Conservation (phyloP, 1,140 invertebrate species). For the Daktulosphaira vitifoliae region DNA sequence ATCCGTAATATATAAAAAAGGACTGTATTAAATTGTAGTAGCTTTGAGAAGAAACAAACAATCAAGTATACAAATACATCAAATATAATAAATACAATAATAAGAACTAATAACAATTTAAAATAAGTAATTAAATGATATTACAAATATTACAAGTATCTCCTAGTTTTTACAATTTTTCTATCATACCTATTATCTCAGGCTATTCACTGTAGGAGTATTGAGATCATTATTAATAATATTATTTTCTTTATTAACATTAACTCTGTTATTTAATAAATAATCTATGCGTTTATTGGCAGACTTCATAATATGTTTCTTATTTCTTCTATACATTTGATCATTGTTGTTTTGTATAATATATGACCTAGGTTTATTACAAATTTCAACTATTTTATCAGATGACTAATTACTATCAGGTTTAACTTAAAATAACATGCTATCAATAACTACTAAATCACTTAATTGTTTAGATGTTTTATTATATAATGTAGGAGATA, state of each 20-base stretch:
- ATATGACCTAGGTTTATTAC: neutral
- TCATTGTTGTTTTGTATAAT: neutral
- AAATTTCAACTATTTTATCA: neutral
- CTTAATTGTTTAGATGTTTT: neutral
- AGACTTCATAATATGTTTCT: neutral
- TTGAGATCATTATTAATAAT: neutral
- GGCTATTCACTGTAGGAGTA: too few species aligned
- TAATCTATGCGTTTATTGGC: neutral
- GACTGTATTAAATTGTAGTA: too few species aligned
- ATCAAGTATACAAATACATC: too few species aligned
- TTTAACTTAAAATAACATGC: conserved; percentile 6
- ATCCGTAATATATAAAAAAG: too few species aligned
- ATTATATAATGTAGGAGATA: too few species aligned
- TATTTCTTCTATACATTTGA: neutral
- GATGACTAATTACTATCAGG: neutral
- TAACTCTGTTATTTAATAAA: neutral
- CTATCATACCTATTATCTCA: too few species aligned
- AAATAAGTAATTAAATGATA: too few species aligned
- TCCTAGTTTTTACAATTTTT: too few species aligned
- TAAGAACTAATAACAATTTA: too few species aligned
- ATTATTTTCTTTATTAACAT: neutral
- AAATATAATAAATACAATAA: too few species aligned
- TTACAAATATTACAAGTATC: too few species aligned
- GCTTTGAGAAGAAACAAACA: too few species aligned
- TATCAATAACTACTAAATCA: neutral